Evolutionary conservation across 2,888 invertebrate genomes (phyloP).

Genomic region (Xanthorhoe designata): DNA sequence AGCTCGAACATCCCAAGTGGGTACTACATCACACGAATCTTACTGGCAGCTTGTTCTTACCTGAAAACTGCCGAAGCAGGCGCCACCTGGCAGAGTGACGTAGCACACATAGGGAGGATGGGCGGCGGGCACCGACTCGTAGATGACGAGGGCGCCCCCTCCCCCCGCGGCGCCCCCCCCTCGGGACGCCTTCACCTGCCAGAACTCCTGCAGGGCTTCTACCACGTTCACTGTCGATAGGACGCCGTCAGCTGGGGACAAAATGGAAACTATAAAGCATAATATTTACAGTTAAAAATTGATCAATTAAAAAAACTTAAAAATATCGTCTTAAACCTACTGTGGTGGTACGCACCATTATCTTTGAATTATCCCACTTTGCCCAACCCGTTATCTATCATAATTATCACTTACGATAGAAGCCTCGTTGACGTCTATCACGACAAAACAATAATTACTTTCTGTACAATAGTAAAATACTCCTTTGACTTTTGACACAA

Average conservation of each 20-base stretch:
- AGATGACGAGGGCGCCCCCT: slow-evolving; percentile 96
- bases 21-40: not conserved
- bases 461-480: no score
- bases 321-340: no score
- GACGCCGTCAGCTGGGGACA: slow-evolving; percentile 72
- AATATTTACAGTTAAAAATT: no score
- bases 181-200: slow-evolving; percentile 97
- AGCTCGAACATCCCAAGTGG: no score
- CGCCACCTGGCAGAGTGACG: slow-evolving; percentile 97
- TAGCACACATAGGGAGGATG: slow-evolving; percentile 97
- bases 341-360: no score
- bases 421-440: no score
- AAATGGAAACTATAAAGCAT: not conserved
- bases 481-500: no score
- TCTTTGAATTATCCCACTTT: no score
- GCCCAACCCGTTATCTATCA: no score
- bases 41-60: slow-evolving; percentile 70
- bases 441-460: no score
- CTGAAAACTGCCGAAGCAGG: slow-evolving; percentile 98
- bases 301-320: no score
- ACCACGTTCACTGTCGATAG: slow-evolving; percentile 94
- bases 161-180: slow-evolving; percentile 89
- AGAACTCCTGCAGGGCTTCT: slow-evolving; percentile 97
- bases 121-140: slow-evolving; percentile 96
- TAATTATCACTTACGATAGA: no score